Evolutionary conservation across 2,888 invertebrate species (phyloP).

Genomic region (Creontiades dilutus): DNA sequence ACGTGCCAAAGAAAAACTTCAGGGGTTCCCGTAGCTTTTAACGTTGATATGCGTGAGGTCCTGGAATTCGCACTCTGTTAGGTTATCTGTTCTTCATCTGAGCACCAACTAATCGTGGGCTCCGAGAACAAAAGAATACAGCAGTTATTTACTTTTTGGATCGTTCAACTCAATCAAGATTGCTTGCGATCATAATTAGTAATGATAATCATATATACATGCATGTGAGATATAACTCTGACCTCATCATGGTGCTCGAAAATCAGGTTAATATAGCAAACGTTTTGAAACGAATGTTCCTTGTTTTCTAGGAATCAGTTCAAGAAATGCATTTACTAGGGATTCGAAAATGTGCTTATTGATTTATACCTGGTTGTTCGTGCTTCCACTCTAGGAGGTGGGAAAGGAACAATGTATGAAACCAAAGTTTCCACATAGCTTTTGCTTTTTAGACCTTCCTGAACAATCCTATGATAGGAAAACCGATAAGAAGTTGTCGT

Average conservation of each 20-base stretch:
- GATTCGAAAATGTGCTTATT: too few species aligned
- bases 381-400: too few species aligned
- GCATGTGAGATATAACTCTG: not conserved
- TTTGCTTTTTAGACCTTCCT: too few species aligned
- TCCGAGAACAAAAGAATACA: not conserved
- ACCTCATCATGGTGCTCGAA: not conserved
- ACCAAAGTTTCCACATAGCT: too few species aligned
- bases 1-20: slow-evolving; percentile 43
- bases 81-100: slow-evolving; percentile 15
- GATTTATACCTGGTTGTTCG: too few species aligned
- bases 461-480: too few species aligned
- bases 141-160: slow-evolving; percentile 16
- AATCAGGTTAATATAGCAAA: too few species aligned
- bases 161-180: slow-evolving; percentile 8
- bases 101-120: slow-evolving; percentile 29
- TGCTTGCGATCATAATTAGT: not conserved
- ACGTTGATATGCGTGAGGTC: slow-evolving; percentile 25
- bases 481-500: too few species aligned
- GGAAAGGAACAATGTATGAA: too few species aligned
- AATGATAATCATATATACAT: not conserved
- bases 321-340: too few species aligned
- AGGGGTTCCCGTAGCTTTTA: not conserved
- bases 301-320: too few species aligned
- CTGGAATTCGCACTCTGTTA: slow-evolving; percentile 8
- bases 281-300: too few species aligned